Base-by-base conservation (phyloP, 2,888 invertebrate genomes). In the Altica lythri region DNA sequence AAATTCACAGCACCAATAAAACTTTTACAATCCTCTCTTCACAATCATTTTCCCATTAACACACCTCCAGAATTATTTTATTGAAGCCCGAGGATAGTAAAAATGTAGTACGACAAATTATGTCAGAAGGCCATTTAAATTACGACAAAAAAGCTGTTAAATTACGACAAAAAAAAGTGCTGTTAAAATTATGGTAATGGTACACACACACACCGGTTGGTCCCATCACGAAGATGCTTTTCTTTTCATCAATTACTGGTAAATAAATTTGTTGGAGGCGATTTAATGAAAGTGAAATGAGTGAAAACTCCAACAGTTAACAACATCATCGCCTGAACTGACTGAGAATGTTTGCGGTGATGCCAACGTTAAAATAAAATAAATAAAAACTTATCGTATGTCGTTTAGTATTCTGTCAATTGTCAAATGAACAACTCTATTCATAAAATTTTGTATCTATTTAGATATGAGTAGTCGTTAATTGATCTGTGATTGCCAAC, bases 281-380 rank as follows among this genome's bases (percentile, higher is more conserved):
- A 68, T 71, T 70, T 67, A 72, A 73, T 69, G 75, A 75, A 75
- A 75, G 75, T 73, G 75, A 75, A 75, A 74, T 72, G 72, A 74
- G 73, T 73, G 71, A 73, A 65, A 75, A 72, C 70, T 67, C 65
- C 38, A 16, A 53, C 62, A 61, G 63, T 59, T 57, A 53, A 60
- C 63, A 47, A 37, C 47, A 13, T 44, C 35, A 27, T 10, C 37
- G 13, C n/a, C 47, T n/a, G 35, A 14, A 9, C 19, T 34, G 14
- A 35, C n/a, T 13, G 27, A 9, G 2, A 27, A n/a, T n/a, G n/a
- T n/a, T n/a, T n/a, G n/a, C n/a, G n/a, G n/a, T n/a, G n/a, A n/a
- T n/a, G n/a, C n/a, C n/a, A n/a, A n/a, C n/a, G n/a, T n/a, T n/a
- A n/a, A n/a, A n/a, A n/a, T n/a, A n/a, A n/a, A n/a, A n/a, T n/a